phyloP scores from a whole-genome alignment of 2,113 vertebrate genomes.

The Diphyllodes magnificus region DNA sequence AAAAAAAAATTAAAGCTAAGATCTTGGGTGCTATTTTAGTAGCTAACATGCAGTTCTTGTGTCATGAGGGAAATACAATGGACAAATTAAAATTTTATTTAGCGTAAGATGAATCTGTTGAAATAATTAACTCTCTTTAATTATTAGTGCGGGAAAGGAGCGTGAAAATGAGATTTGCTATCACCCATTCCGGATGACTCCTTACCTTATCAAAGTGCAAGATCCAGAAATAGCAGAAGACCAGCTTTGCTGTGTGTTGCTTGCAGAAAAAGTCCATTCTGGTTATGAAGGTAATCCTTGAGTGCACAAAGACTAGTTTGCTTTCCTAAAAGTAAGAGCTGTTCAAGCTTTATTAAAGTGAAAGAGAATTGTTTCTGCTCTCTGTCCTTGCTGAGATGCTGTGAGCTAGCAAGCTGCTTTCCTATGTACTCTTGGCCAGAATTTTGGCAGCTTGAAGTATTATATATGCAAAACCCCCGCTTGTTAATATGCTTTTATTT shows the following conservation, averaged over 20 bases:
- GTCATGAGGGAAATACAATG: neutral
- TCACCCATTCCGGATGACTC: slow-evolving; percentile 92
- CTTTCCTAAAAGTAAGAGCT: neutral
- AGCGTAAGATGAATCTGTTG: neutral
- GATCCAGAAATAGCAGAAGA: slow-evolving; percentile 74
- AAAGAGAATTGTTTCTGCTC: neutral
- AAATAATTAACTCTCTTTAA: slow-evolving; percentile 8
- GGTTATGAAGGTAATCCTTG: slow-evolving; percentile 87
- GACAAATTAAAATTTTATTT: neutral
- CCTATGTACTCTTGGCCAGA: neutral
- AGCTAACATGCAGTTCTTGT: neutral
- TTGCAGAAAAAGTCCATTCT: slow-evolving; percentile 93
- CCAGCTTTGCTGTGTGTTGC: slow-evolving; percentile 90
- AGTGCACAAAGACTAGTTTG: neutral
- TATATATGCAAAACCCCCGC: fast-evolving
- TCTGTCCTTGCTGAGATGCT: neutral
- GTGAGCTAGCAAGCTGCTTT: neutral
- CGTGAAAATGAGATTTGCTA: slow-evolving; percentile 76
- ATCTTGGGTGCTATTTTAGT: neutral
- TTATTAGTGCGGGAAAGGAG: slow-evolving; percentile 76
- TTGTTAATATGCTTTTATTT: neutral
- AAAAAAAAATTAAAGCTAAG: neutral
- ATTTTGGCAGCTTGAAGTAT: neutral
- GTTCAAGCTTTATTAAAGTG: neutral
- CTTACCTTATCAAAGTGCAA: slow-evolving; percentile 88